Base-by-base conservation (phyloP, 2,797 vertebrate species). In the Yasuhikotakia modesta region DNA sequence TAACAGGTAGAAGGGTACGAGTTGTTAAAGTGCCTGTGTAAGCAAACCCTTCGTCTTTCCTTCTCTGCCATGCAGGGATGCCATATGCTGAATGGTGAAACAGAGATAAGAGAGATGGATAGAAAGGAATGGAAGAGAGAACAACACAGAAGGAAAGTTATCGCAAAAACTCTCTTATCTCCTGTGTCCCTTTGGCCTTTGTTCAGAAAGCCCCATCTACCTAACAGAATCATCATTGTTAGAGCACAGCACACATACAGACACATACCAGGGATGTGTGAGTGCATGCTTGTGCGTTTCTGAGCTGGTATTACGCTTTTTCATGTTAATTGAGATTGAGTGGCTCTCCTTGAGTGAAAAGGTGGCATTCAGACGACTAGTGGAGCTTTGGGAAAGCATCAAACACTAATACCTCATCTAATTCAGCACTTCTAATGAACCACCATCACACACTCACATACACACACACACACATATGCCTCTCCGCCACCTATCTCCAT, bases 151-250 rank as follows among this genome's bases (percentile, higher is more conserved):
- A 70, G 30, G 17, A 53, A 73, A 80, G 78, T 80, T 82, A 84
- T 84, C 78, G 35, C 73, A 27, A 67, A 75, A 81, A 79, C 65
- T 77, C 21, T 76, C 74, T 84, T 80, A 84, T 84, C 83, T 75
- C 46, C 2, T 64, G 61, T 64, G 74, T 84, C 78, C 80, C 71
- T 73, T 77, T 84, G 78, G 73, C 78, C 83, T 84, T 79, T 82
- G 80, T 79, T 66, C 53, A 1, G 61, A 82, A 79, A 78, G 80
- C 50, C 75, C 61, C 39, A 67, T 80, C 60, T 53, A 74, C 66
- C 70, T 64, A 74, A 84, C 80, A 84, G 74, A 84, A 81, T 80
- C 74, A 68, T 78, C 74, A 82, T 75, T 84, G 83, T 84, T 78
- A 16, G n/a, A 52, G 45, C 39, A 57, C 32, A 68, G 50, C 73